Base-by-base conservation (phyloP, 2,113 vertebrate species). In the Scartelaos histophorus region DNA sequence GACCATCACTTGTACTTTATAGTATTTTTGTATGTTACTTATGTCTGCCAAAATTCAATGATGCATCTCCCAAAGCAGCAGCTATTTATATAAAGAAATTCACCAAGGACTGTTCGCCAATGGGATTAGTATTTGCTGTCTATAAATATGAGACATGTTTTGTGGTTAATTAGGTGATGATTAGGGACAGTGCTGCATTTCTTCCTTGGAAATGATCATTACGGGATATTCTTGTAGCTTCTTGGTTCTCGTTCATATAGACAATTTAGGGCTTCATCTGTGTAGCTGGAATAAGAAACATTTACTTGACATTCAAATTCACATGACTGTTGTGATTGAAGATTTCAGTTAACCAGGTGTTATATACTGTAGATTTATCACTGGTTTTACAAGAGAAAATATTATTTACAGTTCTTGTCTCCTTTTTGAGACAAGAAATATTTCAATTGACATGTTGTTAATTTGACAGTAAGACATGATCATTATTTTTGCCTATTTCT, bases 41-140 rank as follows among this genome's bases (percentile, higher is more conserved):
- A 12, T 49, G 43, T 19, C 56, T 65, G 69, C 71, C 66, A 61
- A 77, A 24, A 38, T 71, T 60, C 56, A 51, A 45, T 78, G 71
- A 49, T 76, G 56, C 66, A 82, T 70, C 60, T 74, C 45, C 62
- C 62, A 24, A 64, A 61, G 67, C 67, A 62, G 73, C 57, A 77
- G 78, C 68, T 51, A 57, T 77, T 73, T 84, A 70, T 79, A 57
- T 69, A 84, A 82, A 69, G 65, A 71, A 67, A 80, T 73, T 71
- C 21, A 38, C 49, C 19, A 22, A 9, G 43, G 56, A 34, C 49
- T 75, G 66, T 81, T 82, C 83, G 57, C 80, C 75, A 74, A 65
- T 74, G 57, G 85, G 82, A 88, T 90, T 88, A 90, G 82, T 82
- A 70, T 87, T 79, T 80, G 78, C 71, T 76, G 74, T 76, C 82